phyloP scores from a whole-genome alignment of 1,140 invertebrate genomes.

The Cepaea nemoralis region DNA sequence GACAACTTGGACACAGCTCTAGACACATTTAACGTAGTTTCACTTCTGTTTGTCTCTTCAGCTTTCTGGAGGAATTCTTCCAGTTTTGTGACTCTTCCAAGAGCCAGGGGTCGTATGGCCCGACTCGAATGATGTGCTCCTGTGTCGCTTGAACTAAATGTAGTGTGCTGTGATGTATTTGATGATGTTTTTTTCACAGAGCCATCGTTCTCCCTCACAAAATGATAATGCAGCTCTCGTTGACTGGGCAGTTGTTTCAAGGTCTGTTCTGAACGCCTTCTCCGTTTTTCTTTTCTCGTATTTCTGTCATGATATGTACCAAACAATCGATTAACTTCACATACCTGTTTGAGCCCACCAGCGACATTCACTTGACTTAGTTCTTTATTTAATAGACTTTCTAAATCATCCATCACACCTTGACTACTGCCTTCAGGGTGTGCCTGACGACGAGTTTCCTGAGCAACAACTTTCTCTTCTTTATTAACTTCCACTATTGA shows the following conservation, averaged over 20 bases:
- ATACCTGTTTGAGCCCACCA: not conserved
- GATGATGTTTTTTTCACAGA: not conserved
- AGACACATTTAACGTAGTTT: not conserved
- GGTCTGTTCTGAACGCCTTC: not conserved
- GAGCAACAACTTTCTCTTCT: not conserved
- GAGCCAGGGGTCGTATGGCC: not conserved
- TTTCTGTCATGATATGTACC: not conserved
- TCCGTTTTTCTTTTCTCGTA: not conserved
- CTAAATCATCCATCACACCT: not conserved
- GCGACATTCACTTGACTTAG: not conserved
- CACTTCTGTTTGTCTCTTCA: not conserved
- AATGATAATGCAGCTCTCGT: not conserved
- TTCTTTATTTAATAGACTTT: not conserved
- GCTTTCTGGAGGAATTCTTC: conserved; percentile 18
- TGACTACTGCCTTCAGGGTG: not conserved
- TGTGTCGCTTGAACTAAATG: not conserved
- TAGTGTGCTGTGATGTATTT: not conserved
- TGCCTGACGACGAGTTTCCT: not conserved
- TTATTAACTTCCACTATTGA: not conserved
- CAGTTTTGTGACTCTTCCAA: not conserved
- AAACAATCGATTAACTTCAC: not conserved
- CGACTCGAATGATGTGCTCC: not conserved
- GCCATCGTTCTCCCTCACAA: not conserved
- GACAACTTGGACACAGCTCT: not conserved
- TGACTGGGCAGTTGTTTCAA: not conserved